Evolutionary conservation across 2,113 vertebrate genomes (phyloP).

Genomic region (Monopterus albus): DNA sequence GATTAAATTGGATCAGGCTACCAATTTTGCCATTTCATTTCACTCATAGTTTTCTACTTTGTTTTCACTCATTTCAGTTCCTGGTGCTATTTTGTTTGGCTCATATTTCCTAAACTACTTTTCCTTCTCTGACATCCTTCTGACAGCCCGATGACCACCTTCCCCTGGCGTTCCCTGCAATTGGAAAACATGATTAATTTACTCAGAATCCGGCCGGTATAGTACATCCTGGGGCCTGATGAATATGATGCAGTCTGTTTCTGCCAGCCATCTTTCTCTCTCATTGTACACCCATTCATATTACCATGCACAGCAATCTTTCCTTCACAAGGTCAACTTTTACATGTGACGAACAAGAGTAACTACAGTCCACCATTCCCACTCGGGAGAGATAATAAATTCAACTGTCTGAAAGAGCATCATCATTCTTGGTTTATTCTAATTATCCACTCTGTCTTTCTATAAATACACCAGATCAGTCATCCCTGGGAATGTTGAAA

Average conservation of each 20-base stretch:
- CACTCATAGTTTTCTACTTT: neutral
- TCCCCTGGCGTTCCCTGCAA: slow-evolving; percentile 83
- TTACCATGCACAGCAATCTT: slow-evolving; percentile 65
- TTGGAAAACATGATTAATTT: slow-evolving; percentile 72
- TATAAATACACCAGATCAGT: slow-evolving; percentile 52
- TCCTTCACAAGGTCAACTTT: slow-evolving; percentile 69
- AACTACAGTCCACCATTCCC: slow-evolving; percentile 41
- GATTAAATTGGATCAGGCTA: neutral
- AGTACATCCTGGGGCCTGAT: slow-evolving; percentile 27
- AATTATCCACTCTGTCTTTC: slow-evolving; percentile 66
- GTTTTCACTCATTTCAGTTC: neutral
- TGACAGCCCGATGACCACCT: slow-evolving; percentile 82
- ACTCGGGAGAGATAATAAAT: slow-evolving; percentile 57
- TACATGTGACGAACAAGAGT: slow-evolving; percentile 38
- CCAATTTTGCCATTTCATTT: slow-evolving; percentile 9
- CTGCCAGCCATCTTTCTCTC: slow-evolving; percentile 2
- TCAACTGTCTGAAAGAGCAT: slow-evolving; percentile 51
- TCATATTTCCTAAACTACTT: neutral
- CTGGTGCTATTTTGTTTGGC: neutral
- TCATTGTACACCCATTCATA: slow-evolving; percentile 37
- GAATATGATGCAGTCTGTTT: slow-evolving; percentile 44
- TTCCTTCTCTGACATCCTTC: slow-evolving; percentile 63
- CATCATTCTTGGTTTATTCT: slow-evolving; percentile 57
- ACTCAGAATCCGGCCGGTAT: slow-evolving; percentile 19
- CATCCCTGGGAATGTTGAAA: slow-evolving; percentile 21